Conservation (phyloP, 2,797 vertebrate species). For the Melanotaenia nigrans region DNA sequence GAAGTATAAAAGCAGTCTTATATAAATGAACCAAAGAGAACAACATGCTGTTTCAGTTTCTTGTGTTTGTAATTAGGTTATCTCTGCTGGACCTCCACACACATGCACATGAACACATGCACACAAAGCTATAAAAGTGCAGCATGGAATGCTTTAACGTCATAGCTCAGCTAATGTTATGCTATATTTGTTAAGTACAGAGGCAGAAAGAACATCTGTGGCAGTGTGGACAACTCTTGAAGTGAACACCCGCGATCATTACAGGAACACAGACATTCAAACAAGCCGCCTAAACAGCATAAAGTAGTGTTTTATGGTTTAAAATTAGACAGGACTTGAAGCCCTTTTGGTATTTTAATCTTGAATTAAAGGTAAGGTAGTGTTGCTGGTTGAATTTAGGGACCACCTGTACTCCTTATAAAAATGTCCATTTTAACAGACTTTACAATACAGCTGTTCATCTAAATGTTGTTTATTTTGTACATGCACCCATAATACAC, state of each 20-base stretch:
- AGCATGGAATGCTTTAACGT: constrained; percentile 49
- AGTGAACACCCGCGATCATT: neutral
- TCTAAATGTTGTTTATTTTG: neutral
- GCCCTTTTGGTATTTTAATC: neutral
- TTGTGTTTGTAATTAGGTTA: neutral
- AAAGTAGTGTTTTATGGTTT: constrained; percentile 1
- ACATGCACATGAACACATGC: constrained; percentile 18
- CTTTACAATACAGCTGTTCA: neutral
- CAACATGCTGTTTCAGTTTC: neutral
- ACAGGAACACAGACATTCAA: constrained; percentile 13
- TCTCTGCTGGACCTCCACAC: neutral
- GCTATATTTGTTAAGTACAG: constrained; percentile 43
- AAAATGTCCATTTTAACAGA: neutral
- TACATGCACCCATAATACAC: neutral
- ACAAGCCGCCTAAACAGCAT: neutral
- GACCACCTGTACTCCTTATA: neutral
- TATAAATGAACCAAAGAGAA: neutral
- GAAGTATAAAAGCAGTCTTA: neutral
- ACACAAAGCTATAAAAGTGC: constrained; percentile 29
- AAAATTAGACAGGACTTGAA: neutral
- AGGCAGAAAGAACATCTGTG: constrained; percentile 38
- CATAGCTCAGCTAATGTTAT: constrained; percentile 50
- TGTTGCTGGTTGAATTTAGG: neutral
- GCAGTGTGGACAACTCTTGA: neutral
- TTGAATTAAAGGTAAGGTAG: neutral